Evolutionary conservation across 2,797 vertebrate species (phyloP).

Genomic region (Holocentrus rufus): DNA sequence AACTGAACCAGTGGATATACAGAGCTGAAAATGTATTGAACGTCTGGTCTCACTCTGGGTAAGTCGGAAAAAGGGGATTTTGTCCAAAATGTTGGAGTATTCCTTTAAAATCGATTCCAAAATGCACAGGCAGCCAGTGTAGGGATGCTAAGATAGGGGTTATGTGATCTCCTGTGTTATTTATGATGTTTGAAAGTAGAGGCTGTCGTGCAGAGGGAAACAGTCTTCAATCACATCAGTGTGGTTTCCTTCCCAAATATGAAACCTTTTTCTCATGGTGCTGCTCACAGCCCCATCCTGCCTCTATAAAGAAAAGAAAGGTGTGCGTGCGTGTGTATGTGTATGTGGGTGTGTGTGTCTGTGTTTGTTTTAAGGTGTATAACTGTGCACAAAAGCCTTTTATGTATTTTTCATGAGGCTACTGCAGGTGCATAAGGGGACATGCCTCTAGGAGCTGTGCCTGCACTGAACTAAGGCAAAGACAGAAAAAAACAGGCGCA

Average conservation of each 20-base stretch:
- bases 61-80: no score
- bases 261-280: constrained; percentile 10
- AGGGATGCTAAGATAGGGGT: no score
- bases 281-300: constrained; percentile 1
- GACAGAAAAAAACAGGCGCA: background rate
- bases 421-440: background rate
- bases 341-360: background rate
- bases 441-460: background rate
- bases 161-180: no score
- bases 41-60: no score
- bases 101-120: no score
- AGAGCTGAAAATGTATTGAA: no score
- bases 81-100: no score
- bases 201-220: background rate
- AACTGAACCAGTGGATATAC: no score
- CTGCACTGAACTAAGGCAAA: background rate
- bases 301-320: background rate
- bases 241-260: constrained; percentile 5
- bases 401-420: constrained; percentile 53
- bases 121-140: no score
- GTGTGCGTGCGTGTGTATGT: constrained; percentile 5
- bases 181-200: no score
- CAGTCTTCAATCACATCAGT: constrained; percentile 13
- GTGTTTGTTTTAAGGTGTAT: background rate
- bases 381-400: background rate